These are phyloP conservation scores for Oscheius sp. DNA, from an alignment of 2,888 invertebrate genomes.

Conservation along the genomic window DNA sequence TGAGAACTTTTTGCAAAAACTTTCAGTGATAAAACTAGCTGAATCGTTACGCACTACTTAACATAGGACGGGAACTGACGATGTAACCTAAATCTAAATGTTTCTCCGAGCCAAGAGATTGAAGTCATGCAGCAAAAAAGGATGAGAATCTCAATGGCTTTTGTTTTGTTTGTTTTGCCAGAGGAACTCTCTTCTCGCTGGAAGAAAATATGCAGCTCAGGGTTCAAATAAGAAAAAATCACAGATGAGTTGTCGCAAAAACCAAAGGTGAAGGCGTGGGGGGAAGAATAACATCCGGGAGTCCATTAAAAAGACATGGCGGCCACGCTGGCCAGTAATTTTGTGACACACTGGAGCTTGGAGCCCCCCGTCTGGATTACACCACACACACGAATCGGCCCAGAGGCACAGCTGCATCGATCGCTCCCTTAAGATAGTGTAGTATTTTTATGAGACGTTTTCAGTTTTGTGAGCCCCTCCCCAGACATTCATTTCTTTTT, in stretches of 20 bases:
- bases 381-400: slow-evolving; percentile 14
- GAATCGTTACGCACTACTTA: no score
- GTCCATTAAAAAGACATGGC: background rate
- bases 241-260: background rate
- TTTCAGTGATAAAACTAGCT: no score
- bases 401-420: slow-evolving; percentile 17
- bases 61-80: no score
- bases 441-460: no score
- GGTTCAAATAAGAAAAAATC: slow-evolving; percentile 1
- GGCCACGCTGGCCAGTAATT: slow-evolving; percentile 1
- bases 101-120: no score
- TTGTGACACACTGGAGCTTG: slow-evolving; percentile 8
- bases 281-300: slow-evolving; percentile 1
- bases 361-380: slow-evolving; percentile 23
- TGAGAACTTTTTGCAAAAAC: no score
- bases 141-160: background rate
- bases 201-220: background rate
- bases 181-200: background rate
- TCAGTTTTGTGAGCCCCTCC: no score
- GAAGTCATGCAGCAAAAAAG: no score
- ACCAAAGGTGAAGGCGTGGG: background rate
- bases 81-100: no score
- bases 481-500: no score
- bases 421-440: slow-evolving; percentile 26
- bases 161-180: background rate